Percentiles rank a stretch among this genome's conserved stretches.
Evolutionary conservation across 2,888 invertebrate species (phyloP).

Genomic region (Punctoribates punctum): DNA sequence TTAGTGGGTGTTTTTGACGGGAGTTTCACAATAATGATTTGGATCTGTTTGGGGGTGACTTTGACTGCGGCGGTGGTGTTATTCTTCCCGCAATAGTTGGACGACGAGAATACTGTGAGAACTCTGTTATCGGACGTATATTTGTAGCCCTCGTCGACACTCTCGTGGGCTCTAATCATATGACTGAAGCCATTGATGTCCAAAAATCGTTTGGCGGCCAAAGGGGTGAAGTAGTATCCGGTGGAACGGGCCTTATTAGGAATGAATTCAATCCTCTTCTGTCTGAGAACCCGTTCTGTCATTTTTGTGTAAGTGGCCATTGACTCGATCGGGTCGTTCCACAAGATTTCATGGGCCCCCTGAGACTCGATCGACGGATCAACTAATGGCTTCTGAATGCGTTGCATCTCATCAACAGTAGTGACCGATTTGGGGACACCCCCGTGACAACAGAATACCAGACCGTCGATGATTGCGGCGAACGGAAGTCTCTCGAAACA

Average conservation of each 20-base stretch:
- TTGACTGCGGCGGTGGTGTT: conserved; percentile 14
- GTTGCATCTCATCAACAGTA: not conserved
- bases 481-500: conserved; percentile 36
- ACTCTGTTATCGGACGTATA: not conserved
- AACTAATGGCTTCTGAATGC: not conserved
- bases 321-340: conserved; percentile 13
- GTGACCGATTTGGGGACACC: not conserved
- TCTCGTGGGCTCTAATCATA: conserved; percentile 21
- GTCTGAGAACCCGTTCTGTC: not conserved
- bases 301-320: not conserved
- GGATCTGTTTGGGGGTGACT: not conserved
- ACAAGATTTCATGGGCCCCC: not conserved
- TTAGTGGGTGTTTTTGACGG: no score
- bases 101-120: not conserved
- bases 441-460: conserved; percentile 40
- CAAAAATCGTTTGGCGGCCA: not conserved
- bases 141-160: not conserved
- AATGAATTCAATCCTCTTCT: not conserved
- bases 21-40: no score
- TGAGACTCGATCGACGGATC: not conserved
- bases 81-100: not conserved
- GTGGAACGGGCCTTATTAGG: not conserved
- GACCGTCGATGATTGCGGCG: conserved; percentile 28
- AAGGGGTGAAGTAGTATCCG: not conserved
- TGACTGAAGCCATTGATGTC: not conserved